Percentiles rank a stretch among this genome's conserved stretches.
Evolutionary conservation across 2,888 invertebrate genomes (phyloP).

Genomic region (Tillus elongatus): DNA sequence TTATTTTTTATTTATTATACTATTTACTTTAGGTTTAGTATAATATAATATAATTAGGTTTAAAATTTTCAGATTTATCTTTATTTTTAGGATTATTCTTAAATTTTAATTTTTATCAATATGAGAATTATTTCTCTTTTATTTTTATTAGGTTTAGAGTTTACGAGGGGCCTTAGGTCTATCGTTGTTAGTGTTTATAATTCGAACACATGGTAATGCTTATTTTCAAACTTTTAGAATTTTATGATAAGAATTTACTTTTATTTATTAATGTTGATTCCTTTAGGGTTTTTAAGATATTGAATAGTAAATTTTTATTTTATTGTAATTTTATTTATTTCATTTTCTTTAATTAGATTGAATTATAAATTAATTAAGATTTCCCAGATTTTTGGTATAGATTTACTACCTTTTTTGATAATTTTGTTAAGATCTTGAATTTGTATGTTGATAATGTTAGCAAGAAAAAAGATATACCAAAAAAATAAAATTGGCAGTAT

Average conservation of each 20-base stretch:
- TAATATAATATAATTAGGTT: conserved; percentile 49
- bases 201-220: too few species aligned
- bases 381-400: too few species aligned
- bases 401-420: too few species aligned
- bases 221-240: too few species aligned
- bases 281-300: too few species aligned
- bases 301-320: too few species aligned
- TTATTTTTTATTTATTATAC: conserved; percentile 38
- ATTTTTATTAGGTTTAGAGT: conserved; percentile 55
- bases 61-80: conserved; percentile 51
- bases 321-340: too few species aligned
- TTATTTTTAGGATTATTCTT: conserved; percentile 51
- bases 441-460: conserved; percentile 50
- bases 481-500: conserved; percentile 43
- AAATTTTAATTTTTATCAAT: conserved; percentile 42
- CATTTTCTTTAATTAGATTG: conserved; percentile 42
- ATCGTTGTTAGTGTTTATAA: too few species aligned
- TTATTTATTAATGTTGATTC: conserved; percentile 45
- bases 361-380: conserved; percentile 38
- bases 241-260: too few species aligned
- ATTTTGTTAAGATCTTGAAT: conserved; percentile 53
- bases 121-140: too few species aligned
- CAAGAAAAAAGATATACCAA: conserved; percentile 46
- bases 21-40: conserved; percentile 46
- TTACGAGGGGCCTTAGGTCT: conserved; percentile 56